Percentiles rank a stretch among this genome's conserved stretches.
These are phyloP conservation scores for Agelaius tricolor DNA, from an alignment of 2,113 vertebrate species.

Conservation along the genomic window DNA sequence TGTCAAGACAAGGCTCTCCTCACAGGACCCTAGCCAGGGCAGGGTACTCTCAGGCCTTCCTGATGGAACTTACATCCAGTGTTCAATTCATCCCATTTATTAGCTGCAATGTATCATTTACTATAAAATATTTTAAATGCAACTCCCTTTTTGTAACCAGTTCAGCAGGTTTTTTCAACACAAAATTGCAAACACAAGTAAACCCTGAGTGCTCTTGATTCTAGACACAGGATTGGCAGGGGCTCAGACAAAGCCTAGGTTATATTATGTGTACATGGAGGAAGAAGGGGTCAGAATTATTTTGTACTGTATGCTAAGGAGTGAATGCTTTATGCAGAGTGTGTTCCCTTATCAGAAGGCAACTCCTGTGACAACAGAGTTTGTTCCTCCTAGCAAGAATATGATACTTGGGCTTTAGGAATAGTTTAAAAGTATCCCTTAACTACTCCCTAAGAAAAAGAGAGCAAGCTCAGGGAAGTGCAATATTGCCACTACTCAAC, in stretches of 20 bases:
- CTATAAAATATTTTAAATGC: not conserved
- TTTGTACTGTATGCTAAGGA: not conserved
- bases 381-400: not conserved
- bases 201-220: not conserved
- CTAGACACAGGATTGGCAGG: not conserved
- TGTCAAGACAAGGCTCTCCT: not conserved
- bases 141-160: not conserved
- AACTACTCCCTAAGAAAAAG: not conserved
- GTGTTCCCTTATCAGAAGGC: not conserved
- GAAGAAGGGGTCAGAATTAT: not conserved
- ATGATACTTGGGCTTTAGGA: not conserved
- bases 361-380: not conserved
- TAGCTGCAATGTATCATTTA: not conserved
- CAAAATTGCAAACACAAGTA: not conserved
- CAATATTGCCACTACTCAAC: not conserved
- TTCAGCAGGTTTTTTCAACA: not conserved
- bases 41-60: not conserved
- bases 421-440: not conserved
- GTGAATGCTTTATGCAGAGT: not conserved
- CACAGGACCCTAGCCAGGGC: not conserved
- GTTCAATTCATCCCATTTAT: not conserved
- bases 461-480: not conserved
- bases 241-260: not conserved
- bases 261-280: not conserved
- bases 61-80: not conserved